phyloP scores from a whole-genome alignment of 2,888 invertebrate species.

The Oscheius sp. region DNA sequence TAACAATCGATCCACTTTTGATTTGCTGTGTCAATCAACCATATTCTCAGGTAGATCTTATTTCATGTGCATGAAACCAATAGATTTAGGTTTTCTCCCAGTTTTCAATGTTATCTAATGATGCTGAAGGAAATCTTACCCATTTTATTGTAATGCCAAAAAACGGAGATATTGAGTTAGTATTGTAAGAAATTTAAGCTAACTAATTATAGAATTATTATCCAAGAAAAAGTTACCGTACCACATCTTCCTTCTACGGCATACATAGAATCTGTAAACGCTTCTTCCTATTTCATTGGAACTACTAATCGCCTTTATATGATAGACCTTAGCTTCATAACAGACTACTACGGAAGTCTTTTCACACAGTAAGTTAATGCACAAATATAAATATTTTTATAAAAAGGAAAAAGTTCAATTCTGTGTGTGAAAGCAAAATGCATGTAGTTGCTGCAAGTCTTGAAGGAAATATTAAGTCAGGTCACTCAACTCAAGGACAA shows the following conservation, averaged over 20 bases:
- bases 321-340: background rate
- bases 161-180: background rate
- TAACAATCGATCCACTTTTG: background rate
- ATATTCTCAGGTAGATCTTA: background rate
- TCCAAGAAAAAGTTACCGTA: conserved; percentile 1
- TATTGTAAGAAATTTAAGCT: background rate
- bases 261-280: background rate
- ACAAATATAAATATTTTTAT: background rate
- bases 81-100: conserved; percentile 2
- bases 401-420: background rate
- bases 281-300: background rate
- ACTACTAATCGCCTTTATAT: conserved; percentile 1
- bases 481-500: background rate
- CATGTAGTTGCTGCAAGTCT: background rate
- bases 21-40: background rate
- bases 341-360: background rate
- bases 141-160: conserved; percentile 1
- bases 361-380: background rate
- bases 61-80: background rate
- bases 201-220: background rate
- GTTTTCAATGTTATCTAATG: background rate
- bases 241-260: background rate
- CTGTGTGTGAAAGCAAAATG: conserved; percentile 5
- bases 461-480: background rate
- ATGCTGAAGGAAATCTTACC: background rate